Percentiles rank a stretch among this genome's conserved stretches.
phyloP scores from a whole-genome alignment of 2,113 vertebrate species.

The Eurypyga helias region DNA sequence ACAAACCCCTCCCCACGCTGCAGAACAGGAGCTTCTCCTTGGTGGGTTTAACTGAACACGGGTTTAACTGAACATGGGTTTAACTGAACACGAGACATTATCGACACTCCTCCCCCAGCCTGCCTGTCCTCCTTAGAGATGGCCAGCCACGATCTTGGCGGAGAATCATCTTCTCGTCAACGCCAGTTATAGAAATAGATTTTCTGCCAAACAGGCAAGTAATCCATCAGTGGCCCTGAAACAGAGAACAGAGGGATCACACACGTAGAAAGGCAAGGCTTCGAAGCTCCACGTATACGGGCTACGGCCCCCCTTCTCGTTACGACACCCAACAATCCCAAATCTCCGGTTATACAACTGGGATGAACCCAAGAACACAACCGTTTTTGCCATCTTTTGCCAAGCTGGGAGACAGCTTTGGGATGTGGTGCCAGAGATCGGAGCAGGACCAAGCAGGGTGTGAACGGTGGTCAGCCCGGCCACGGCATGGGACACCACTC shows the following conservation, averaged over 20 bases:
- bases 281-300: not conserved
- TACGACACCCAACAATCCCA: not conserved
- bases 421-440: not conserved
- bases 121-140: not conserved
- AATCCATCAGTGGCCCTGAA: conserved; percentile 95
- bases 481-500: not conserved
- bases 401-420: not conserved
- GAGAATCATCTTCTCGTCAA: conserved; percentile 67
- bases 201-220: conserved; percentile 97
- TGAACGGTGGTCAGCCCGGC: not conserved
- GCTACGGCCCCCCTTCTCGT: not conserved
- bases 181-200: conserved; percentile 99
- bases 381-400: not conserved
- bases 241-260: not conserved
- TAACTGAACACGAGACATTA: conserved; percentile 8
- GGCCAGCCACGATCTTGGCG: not conserved
- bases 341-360: not conserved
- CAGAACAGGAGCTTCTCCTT: conserved; percentile 1
- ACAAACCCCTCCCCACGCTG: not conserved
- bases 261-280: not conserved
- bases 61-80: no score
- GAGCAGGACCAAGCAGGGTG: not conserved
- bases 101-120: not conserved
- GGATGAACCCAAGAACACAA: not conserved
- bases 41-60: conserved; percentile 1